Conservation (phyloP, 2,888 invertebrate genomes). For the Drepana falcataria region DNA sequence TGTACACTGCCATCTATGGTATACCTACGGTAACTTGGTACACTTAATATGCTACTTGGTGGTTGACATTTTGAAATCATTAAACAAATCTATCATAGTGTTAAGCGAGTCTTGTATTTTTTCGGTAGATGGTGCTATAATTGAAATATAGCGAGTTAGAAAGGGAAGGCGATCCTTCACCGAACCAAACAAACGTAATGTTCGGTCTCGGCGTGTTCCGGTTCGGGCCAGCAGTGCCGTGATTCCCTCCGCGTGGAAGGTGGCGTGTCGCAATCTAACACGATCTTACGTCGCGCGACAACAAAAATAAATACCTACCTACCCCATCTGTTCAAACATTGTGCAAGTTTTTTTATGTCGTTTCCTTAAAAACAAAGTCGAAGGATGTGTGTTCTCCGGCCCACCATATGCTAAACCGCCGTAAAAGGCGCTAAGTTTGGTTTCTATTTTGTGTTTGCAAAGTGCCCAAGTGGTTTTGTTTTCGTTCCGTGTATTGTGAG, state of each 20-base stretch:
- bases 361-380: conserved; percentile 42
- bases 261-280: conserved; percentile 19
- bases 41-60: too few species aligned
- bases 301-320: conserved; percentile 59
- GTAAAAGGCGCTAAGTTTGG: conserved; percentile 34
- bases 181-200: conserved; percentile 43
- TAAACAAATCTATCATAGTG: background rate
- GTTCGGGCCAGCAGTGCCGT: conserved; percentile 51
- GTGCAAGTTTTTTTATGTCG: conserved; percentile 62
- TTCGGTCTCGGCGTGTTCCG: conserved; percentile 2
- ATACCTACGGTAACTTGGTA: too few species aligned
- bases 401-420: conserved; percentile 25
- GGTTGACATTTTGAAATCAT: background rate
- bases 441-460: conserved; percentile 53
- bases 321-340: conserved; percentile 71
- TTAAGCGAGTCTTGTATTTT: conserved; percentile 7
- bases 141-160: conserved; percentile 31
- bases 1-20: too few species aligned
- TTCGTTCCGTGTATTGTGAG: conserved; percentile 60
- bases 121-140: conserved; percentile 42
- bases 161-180: conserved; percentile 51
- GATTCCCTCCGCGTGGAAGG: conserved; percentile 45
- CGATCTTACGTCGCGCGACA: conserved; percentile 53
- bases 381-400: conserved; percentile 51
- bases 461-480: conserved; percentile 66